phyloP scores from a whole-genome alignment of 2,113 vertebrate genomes.

The Zeus faber region DNA sequence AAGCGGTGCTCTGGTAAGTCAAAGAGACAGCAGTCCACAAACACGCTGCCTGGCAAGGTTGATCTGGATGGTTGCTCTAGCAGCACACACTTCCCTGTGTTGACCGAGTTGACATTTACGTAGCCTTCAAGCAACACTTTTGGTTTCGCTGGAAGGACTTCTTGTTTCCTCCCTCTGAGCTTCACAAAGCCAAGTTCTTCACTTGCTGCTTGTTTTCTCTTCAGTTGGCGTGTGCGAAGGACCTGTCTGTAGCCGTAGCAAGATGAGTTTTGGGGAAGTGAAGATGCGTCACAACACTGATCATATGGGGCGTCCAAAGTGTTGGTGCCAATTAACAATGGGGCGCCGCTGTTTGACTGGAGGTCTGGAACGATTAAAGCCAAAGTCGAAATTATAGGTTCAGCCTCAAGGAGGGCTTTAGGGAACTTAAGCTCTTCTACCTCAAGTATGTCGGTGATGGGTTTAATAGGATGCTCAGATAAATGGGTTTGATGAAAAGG shows the following conservation, averaged over 20 bases:
- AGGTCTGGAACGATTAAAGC: constrained; percentile 12
- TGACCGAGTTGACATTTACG: too few relatives aligned
- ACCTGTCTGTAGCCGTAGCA: constrained; percentile 15
- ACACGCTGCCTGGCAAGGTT: too few relatives aligned
- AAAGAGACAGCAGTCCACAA: too few relatives aligned
- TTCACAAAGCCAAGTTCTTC: too few relatives aligned
- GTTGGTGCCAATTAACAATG: constrained; percentile 18
- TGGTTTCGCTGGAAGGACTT: too few relatives aligned
- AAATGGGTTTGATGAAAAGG: not conserved
- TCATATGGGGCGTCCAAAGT: constrained; percentile 11
- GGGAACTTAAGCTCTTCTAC: constrained; percentile 18
- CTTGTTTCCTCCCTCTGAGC: too few relatives aligned
- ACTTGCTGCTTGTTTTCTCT: not conserved
- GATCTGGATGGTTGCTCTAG: too few relatives aligned
- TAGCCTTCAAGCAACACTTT: too few relatives aligned
- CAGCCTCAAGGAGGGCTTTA: constrained; percentile 6
- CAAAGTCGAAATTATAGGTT: constrained; percentile 1
- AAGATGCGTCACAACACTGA: not conserved
- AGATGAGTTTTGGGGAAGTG: too few relatives aligned
- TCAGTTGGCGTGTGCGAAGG: constrained; percentile 2
- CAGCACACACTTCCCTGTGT: too few relatives aligned
- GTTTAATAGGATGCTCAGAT: not conserved
- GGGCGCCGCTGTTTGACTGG: constrained; percentile 1
- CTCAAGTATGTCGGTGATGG: not conserved
- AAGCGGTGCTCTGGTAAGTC: too few relatives aligned